Conservation (phyloP, 2,113 vertebrate species). For the Muntiacus reevesi region DNA sequence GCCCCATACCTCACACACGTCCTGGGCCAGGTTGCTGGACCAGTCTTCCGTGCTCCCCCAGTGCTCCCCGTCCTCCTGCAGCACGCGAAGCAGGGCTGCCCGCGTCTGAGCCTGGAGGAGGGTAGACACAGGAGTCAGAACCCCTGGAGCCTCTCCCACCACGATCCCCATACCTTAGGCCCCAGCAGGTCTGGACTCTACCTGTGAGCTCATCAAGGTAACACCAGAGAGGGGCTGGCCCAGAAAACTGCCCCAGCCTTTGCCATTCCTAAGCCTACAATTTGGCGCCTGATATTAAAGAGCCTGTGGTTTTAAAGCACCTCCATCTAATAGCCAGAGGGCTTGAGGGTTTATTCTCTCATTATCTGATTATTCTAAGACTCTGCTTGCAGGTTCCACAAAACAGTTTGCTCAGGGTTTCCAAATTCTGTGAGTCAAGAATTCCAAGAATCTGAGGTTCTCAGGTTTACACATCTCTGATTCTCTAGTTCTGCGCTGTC, state of each 20-base stretch:
- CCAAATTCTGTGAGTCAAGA: neutral
- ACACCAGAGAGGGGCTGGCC: neutral
- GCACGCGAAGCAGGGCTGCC: slow-evolving; percentile 50
- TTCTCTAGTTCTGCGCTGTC: neutral
- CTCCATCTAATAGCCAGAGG: neutral
- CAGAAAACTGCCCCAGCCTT: neutral
- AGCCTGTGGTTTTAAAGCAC: neutral
- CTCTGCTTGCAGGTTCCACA: neutral
- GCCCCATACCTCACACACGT: slow-evolving; percentile 60
- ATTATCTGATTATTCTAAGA: neutral
- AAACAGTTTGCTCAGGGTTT: neutral
- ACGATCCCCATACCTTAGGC: neutral
- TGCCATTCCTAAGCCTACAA: neutral
- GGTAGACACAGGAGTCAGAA: neutral
- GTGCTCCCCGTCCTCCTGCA: slow-evolving; percentile 63
- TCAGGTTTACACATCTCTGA: neutral
- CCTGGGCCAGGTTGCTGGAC: slow-evolving; percentile 63
- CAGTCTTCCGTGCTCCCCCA: neutral
- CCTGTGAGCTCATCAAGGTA: no score
- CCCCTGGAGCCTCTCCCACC: neutral
- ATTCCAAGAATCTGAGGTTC: neutral
- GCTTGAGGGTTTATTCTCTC: neutral
- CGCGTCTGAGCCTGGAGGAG: slow-evolving; percentile 57
- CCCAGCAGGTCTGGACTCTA: neutral
- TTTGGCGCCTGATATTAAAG: neutral